phyloP scores from a whole-genome alignment of 2,888 invertebrate genomes.

The Linyphia triangularis region DNA sequence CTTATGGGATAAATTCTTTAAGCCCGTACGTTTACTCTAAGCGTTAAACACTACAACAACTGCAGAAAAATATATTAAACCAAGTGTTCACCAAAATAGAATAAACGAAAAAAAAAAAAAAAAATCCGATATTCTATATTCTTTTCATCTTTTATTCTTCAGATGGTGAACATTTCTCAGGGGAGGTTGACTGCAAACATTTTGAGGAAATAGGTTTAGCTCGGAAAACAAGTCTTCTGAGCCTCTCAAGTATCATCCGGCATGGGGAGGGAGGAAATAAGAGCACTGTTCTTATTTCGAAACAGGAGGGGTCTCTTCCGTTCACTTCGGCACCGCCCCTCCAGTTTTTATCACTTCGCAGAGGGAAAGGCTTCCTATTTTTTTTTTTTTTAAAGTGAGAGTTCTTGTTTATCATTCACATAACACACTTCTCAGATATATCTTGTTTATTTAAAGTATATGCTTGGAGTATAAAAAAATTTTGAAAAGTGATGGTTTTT shows the following conservation, averaged over 20 bases:
- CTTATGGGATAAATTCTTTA: no score
- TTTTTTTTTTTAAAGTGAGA: not conserved
- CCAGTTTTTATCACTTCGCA: slow-evolving; percentile 25
- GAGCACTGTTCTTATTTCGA: slow-evolving; percentile 17
- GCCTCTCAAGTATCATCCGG: slow-evolving; percentile 33
- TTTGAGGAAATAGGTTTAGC: not conserved
- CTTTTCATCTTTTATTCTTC: not conserved
- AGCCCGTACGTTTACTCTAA: no score
- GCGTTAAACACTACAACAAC: no score
- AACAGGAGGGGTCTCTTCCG: not conserved
- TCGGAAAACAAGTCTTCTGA: not conserved
- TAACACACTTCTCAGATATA: slow-evolving; percentile 9
- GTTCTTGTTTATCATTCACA: slow-evolving; percentile 13
- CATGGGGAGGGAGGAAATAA: no score
- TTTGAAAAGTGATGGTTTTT: no score
- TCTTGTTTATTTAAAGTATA: not conserved
- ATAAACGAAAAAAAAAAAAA: not conserved
- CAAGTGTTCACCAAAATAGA: not conserved
- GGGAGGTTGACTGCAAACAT: not conserved
- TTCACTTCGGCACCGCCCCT: not conserved
- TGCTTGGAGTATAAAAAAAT: no score
- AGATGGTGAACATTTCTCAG: not conserved
- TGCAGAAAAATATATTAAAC: not conserved
- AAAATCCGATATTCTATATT: not conserved
- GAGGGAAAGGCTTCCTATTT: slow-evolving; percentile 24